Evolutionary conservation across 2,888 invertebrate genomes (phyloP).

Genomic region (Stenodera caucasica): DNA sequence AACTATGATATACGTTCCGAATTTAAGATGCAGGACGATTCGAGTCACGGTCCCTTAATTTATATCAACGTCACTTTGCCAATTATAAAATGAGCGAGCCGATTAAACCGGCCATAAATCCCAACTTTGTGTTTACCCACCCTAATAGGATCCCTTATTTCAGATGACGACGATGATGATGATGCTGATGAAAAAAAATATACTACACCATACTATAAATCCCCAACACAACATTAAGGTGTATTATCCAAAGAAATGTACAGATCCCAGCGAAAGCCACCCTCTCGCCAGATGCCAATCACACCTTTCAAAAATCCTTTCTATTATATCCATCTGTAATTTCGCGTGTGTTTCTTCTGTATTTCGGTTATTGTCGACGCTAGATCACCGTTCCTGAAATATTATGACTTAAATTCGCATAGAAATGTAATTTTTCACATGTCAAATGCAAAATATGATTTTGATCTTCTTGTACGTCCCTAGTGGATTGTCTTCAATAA

Average conservation of each 20-base stretch:
- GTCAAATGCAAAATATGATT: slow-evolving; percentile 53
- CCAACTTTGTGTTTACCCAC: slow-evolving; percentile 53
- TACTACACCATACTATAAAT: neutral
- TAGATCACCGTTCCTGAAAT: slow-evolving; percentile 37
- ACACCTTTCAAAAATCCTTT: neutral
- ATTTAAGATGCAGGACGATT: slow-evolving; percentile 57
- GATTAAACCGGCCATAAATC: slow-evolving; percentile 50
- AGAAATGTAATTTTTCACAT: slow-evolving; percentile 53
- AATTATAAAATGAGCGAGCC: slow-evolving; percentile 55
- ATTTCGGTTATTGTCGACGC: neutral
- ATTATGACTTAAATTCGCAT: slow-evolving; percentile 49
- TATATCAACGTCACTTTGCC: slow-evolving; percentile 58
- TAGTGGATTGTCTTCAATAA: slow-evolving; percentile 50
- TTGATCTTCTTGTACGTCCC: slow-evolving; percentile 50
- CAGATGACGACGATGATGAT: neutral
- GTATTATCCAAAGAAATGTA: neutral
- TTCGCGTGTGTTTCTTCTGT: slow-evolving; percentile 11
- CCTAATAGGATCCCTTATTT: slow-evolving; percentile 47
- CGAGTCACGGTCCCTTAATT: slow-evolving; percentile 57
- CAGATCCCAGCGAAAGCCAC: neutral
- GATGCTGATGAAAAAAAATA: neutral
- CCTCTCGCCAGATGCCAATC: slow-evolving; percentile 5
- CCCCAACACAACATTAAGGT: no score
- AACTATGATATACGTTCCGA: slow-evolving; percentile 57
- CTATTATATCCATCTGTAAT: neutral